phyloP scores from a whole-genome alignment of 1,140 invertebrate genomes.

The Euura saliciscinereae region DNA sequence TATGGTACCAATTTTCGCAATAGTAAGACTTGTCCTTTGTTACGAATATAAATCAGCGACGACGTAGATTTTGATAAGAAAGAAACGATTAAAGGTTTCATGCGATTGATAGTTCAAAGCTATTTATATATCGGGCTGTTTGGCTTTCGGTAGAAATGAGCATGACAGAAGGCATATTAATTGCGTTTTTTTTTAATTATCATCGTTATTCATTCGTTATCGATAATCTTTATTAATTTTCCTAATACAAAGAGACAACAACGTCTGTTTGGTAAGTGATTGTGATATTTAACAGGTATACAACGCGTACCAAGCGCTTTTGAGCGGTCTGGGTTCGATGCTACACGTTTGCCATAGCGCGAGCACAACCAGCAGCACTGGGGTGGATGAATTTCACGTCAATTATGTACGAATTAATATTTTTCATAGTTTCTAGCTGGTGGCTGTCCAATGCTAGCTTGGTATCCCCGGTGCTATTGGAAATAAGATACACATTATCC shows the following conservation, averaged over 20 bases:
- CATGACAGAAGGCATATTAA: not conserved
- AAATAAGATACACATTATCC: not conserved
- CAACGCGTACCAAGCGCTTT: constrained; percentile 72
- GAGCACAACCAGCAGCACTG: constrained; percentile 39
- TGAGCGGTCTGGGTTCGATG: constrained; percentile 72
- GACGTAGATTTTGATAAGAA: no score
- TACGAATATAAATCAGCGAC: no score
- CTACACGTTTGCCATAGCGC: constrained; percentile 72
- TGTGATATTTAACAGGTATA: constrained; percentile 64
- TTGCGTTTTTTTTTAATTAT: not conserved
- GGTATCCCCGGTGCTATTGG: constrained; percentile 4
- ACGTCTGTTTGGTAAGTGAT: constrained; percentile 5
- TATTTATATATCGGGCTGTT: no score
- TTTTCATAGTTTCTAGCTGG: constrained; percentile 33
- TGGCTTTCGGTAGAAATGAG: no score
- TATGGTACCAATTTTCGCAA: no score
- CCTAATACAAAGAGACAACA: not conserved
- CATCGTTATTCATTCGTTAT: not conserved
- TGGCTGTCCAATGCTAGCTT: constrained; percentile 10
- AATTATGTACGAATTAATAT: constrained; percentile 55
- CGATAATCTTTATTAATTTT: not conserved
- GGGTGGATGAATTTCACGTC: constrained; percentile 44
- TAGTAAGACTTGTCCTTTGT: no score
- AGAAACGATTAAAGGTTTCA: no score
- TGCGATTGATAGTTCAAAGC: no score